phyloP scores from a whole-genome alignment of 2,888 invertebrate species.

The Ormia ochracea region DNA sequence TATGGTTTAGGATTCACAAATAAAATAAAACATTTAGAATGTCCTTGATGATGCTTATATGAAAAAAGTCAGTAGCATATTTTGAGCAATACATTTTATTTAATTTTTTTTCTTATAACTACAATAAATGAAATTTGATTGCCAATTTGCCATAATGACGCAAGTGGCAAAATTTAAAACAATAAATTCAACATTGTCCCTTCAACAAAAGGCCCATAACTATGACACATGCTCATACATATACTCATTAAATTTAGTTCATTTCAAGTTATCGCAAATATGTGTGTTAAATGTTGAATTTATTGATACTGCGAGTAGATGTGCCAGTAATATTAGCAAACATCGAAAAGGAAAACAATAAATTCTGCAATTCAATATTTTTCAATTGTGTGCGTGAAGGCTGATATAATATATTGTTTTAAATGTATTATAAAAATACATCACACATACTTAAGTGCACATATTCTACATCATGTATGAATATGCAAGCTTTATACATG shows the following conservation, averaged over 20 bases:
- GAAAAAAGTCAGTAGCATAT: constrained; percentile 1
- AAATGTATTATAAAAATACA: neutral
- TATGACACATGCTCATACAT: neutral
- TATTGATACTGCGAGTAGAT: neutral
- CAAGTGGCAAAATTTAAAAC: constrained; percentile 3
- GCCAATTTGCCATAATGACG: constrained; percentile 18
- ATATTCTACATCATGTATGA: too few species aligned
- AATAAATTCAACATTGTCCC: neutral
- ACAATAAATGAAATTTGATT: constrained; percentile 8
- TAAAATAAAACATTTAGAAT: neutral
- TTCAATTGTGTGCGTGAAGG: too few species aligned
- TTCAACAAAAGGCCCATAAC: neutral
- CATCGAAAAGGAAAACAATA: neutral
- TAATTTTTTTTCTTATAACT: neutral
- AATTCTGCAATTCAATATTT: neutral
- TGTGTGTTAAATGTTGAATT: neutral
- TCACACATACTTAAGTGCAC: neutral
- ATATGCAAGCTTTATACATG: neutral
- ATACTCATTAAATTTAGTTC: neutral
- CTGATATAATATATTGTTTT: too few species aligned
- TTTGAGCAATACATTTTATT: neutral
- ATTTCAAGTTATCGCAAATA: neutral
- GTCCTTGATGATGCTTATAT: neutral
- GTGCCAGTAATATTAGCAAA: neutral
- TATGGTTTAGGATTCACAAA: constrained; percentile 10